A percentile compares a stretch with the other conserved stretches of the same genome.
These are phyloP conservation scores for Actinostola sp. DNA, from an alignment of 92 coral and sea anemone species.

Conservation along the genomic window DNA sequence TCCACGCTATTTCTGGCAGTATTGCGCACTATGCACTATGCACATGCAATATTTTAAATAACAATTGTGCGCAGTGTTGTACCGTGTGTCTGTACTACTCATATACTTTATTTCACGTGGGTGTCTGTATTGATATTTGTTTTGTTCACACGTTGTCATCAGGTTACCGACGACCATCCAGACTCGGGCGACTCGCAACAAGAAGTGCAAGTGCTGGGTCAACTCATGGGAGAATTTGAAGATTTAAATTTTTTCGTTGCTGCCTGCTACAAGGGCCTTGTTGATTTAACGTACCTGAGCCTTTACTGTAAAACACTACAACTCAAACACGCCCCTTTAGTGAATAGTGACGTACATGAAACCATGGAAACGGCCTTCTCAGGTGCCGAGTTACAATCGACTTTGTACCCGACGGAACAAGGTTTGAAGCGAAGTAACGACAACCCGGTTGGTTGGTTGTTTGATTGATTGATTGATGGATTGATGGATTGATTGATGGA, in stretches of 20 bases:
- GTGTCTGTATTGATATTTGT: too few species aligned
- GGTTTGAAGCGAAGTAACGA: constrained; percentile 65
- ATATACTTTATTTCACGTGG: too few species aligned
- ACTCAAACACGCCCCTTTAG: constrained; percentile 80
- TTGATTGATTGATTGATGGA: too few species aligned
- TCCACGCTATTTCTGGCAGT: too few species aligned
- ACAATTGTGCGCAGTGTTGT: too few species aligned
- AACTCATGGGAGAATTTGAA: constrained; percentile 72
- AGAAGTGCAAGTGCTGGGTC: constrained; percentile 46
- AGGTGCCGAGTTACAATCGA: constrained; percentile 91
- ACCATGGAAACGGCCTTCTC: constrained; percentile 87
- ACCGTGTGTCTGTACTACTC: too few species aligned
- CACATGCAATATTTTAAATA: too few species aligned
- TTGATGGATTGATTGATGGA: too few species aligned
- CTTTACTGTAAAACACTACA: constrained; percentile 71
- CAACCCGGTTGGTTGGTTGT: constrained; percentile 51
- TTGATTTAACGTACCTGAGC: constrained; percentile 80
- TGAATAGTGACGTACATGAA: constrained; percentile 64
- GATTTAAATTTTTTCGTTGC: constrained; percentile 83
- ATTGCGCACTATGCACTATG: too few species aligned
- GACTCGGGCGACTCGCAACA: constrained; percentile 8
- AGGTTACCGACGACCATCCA: constrained; percentile 10
- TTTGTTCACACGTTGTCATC: neutral
- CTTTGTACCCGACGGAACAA: constrained; percentile 80
- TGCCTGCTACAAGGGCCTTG: constrained; percentile 88